Evolutionary conservation across 2,113 vertebrate genomes (phyloP).

Genomic region (Kryptolebias marmoratus): DNA sequence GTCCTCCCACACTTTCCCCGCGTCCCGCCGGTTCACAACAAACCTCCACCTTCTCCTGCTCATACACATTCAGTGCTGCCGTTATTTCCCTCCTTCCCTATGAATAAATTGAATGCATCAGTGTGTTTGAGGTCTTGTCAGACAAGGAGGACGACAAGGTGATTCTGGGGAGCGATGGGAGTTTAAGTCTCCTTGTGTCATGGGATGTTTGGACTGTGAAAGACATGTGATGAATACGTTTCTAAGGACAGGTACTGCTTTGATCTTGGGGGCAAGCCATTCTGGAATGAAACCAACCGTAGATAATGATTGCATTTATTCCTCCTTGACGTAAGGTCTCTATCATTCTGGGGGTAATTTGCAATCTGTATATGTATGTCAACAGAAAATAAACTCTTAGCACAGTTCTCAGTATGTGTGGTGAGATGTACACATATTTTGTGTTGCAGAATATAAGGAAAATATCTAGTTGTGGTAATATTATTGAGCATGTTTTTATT

Average conservation of each 20-base stretch:
- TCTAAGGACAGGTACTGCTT: not conserved
- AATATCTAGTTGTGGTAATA: no score
- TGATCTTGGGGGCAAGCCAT: slow-evolving; percentile 5
- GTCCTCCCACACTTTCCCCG: slow-evolving; percentile 77
- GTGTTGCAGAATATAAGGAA: no score
- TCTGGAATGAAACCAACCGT: slow-evolving; percentile 11
- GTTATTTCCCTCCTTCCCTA: slow-evolving; percentile 55
- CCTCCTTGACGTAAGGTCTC: slow-evolving; percentile 32
- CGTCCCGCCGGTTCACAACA: slow-evolving; percentile 56
- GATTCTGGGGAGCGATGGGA: slow-evolving; percentile 50
- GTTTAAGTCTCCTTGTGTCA: slow-evolving; percentile 30
- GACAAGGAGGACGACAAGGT: slow-evolving; percentile 53
- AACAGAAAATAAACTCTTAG: not conserved
- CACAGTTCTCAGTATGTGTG: not conserved
- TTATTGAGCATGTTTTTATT: no score
- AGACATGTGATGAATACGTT: slow-evolving; percentile 1
- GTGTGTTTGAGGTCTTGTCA: slow-evolving; percentile 65
- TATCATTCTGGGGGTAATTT: slow-evolving; percentile 14
- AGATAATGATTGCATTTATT: slow-evolving; percentile 27
- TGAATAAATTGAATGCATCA: slow-evolving; percentile 78
- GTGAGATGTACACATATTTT: no score
- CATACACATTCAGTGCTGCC: slow-evolving; percentile 72
- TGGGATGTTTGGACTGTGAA: slow-evolving; percentile 38
- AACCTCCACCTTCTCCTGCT: slow-evolving; percentile 67
- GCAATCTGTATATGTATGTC: not conserved